Evolutionary conservation across 2,797 vertebrate species (phyloP).

Genomic region (Sebastes trivittatus): DNA sequence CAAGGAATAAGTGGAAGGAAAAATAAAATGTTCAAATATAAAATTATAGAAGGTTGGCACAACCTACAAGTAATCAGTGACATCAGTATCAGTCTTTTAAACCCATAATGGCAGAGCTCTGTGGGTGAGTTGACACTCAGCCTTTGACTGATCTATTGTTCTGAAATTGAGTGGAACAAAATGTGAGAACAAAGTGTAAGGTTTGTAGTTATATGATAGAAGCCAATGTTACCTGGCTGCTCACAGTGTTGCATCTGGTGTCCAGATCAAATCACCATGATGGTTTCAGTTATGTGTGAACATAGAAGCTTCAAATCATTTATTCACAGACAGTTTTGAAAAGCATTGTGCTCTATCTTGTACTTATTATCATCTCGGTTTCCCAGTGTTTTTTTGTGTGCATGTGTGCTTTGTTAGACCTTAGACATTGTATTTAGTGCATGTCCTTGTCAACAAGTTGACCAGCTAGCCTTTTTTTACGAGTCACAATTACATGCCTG

Average conservation of each 20-base stretch:
- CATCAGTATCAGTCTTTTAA: neutral
- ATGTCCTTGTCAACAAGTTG: constrained; percentile 39
- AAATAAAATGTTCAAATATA: neutral
- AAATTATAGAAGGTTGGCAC: neutral
- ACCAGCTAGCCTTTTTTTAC: constrained; percentile 21
- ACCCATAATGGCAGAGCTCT: neutral
- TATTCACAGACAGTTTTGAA: neutral
- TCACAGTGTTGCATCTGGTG: constrained; percentile 12
- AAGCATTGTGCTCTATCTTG: neutral
- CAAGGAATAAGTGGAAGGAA: neutral
- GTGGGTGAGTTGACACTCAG: neutral
- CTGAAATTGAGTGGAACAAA: neutral
- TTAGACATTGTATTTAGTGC: neutral
- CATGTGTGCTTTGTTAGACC: neutral
- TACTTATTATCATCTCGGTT: neutral
- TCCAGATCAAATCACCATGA: neutral
- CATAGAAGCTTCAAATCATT: neutral
- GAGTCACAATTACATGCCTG: constrained; percentile 26
- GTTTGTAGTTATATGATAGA: neutral
- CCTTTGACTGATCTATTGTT: constrained; percentile 1
- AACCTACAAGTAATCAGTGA: no score
- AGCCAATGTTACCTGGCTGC: constrained; percentile 1
- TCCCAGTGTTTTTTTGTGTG: neutral
- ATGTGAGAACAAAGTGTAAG: constrained; percentile 15
- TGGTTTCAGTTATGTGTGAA: constrained; percentile 17